Base-by-base conservation (phyloP, 2,113 vertebrate genomes). In the Aegotheles bennettii region DNA sequence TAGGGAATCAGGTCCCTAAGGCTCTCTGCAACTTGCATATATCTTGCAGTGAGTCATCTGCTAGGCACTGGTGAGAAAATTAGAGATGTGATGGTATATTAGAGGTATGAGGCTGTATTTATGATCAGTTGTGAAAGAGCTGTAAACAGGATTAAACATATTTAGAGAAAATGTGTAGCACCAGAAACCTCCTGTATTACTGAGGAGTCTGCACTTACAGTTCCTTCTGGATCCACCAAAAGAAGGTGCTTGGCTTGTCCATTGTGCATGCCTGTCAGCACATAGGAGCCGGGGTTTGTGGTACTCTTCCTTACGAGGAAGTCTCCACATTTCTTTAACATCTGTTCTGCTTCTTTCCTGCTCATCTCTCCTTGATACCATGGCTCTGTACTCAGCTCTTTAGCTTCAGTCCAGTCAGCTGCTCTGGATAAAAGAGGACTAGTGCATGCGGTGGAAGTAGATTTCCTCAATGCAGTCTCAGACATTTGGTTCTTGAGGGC, bases 351-450 rank as follows among this genome's bases (percentile, higher is more conserved):
- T 47, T 99, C 99, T 35, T 98, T 99, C 70, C 99, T 98, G 96
- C 98, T 99, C 99, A 99, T 99, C 96, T 99, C 98, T 51, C 99
- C 98, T 50, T 99, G 99, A 95, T 99, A 99, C 99, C 99, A 99
- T 0, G 96, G 96, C 94, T 99, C 98, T 61, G 97, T 94, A 78
- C 98, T 98, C 89, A 99, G 97, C 54, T 99, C 98, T 87, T 99
- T 98, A 45, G 98, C 97, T 42, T 96, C 97, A 84, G 96, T 97
- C 90, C 90, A 96, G 40, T 98, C 98, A 20, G 98, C 94, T 7
- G 96, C 97, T 74, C 98, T 98, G 74, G 98, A 98, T 8, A 98
- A 97, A 61, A 98, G 85, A 6, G 99, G 99, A 89, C 99, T 99
- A n/a, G 97, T 98, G 93, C 98, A 98, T 89, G 98, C 99, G 59